Conservation (phyloP, 2,797 vertebrate genomes). For the Urocyon cinereoargenteus region DNA sequence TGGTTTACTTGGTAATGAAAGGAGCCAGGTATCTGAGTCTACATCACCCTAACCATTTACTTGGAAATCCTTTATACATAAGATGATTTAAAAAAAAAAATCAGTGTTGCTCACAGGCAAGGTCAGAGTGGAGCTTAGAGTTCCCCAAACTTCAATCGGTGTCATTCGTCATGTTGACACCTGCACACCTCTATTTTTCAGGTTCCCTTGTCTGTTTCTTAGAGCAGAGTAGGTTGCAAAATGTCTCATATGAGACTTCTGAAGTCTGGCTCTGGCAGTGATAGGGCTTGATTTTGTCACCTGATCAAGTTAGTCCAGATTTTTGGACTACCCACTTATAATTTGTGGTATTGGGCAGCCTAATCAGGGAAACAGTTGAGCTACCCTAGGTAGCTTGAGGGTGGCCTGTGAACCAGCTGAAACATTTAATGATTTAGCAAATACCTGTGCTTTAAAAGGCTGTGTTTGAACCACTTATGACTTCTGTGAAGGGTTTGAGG, state of each 20-base stretch:
- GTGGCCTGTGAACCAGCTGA: background rate
- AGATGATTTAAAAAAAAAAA: background rate
- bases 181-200: background rate
- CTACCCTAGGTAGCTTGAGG: background rate
- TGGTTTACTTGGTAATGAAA: background rate
- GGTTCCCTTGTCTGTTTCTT: background rate
- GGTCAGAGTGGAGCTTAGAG: background rate
- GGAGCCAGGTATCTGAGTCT: background rate
- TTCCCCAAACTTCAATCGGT: background rate
- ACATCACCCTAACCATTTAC: background rate
- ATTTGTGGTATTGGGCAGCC: background rate
- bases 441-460: background rate
- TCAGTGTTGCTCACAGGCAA: background rate
- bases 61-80: background rate
- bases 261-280: background rate
- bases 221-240: background rate
- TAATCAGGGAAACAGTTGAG: background rate
- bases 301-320: background rate
- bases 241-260: background rate
- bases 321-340: background rate
- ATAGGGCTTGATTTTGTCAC: background rate
- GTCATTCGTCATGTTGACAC: background rate
- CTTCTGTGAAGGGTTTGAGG: background rate
- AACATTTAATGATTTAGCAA: background rate
- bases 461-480: background rate